Conservation (phyloP, 2,113 vertebrate species). For the Spea multiplicata region DNA sequence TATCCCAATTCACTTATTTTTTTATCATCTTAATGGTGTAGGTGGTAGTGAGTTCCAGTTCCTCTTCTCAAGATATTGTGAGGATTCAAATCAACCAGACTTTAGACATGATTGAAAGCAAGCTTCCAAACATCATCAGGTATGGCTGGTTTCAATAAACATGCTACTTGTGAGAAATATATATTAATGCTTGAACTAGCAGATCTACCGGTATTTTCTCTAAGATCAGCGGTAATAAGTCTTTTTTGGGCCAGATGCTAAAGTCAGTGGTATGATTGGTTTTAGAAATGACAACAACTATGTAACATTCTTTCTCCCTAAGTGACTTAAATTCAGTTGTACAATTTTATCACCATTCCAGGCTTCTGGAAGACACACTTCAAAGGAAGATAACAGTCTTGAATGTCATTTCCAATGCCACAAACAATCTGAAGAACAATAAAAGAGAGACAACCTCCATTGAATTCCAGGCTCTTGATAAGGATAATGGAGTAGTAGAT, state of each 20-base stretch:
- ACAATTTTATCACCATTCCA: slow-evolving; percentile 41
- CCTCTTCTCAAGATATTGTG: slow-evolving; percentile 53
- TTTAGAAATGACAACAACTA: too few species aligned
- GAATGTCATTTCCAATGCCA: slow-evolving; percentile 40
- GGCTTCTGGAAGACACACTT: slow-evolving; percentile 61
- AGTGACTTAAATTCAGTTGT: neutral
- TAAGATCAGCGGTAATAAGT: too few species aligned
- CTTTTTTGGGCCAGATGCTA: too few species aligned
- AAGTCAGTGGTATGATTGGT: too few species aligned
- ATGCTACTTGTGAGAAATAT: too few species aligned
- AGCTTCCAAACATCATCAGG: slow-evolving; percentile 58
- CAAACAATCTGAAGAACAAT: slow-evolving; percentile 3
- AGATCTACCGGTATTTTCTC: too few species aligned
- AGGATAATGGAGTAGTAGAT: slow-evolving; percentile 37
- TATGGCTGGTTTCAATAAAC: slow-evolving; percentile 38
- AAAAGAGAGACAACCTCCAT: slow-evolving; percentile 47
- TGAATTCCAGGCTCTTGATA: slow-evolving; percentile 53
- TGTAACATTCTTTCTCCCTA: too few species aligned
- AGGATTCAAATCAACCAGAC: slow-evolving; percentile 62
- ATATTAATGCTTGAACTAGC: too few species aligned
- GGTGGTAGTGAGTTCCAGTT: slow-evolving; percentile 58
- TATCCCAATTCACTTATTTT: neutral
- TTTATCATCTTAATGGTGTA: slow-evolving; percentile 48
- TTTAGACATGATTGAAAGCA: slow-evolving; percentile 62
- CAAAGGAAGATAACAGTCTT: slow-evolving; percentile 57